Base-by-base conservation (phyloP, 2,113 vertebrate genomes). In the Melozone crissalis region DNA sequence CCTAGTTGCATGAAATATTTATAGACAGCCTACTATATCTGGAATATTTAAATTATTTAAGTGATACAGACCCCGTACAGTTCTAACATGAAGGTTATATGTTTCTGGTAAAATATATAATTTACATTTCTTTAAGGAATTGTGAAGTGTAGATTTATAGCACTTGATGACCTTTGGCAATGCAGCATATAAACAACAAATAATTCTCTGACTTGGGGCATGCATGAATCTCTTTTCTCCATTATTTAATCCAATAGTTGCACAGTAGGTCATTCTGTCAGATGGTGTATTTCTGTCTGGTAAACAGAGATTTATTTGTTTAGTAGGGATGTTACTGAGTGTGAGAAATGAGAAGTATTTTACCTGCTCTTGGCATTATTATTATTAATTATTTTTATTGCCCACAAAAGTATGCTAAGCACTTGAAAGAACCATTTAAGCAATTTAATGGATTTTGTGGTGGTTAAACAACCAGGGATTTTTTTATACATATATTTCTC, bases 371-470 rank as follows among this genome's bases (percentile, higher is more conserved):
- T 87, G 69, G 39, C 35, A 57, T 68, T 82, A 52, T 54, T 83
- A 52, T 54, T 83, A 55, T 68, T 93, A 69, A 78, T 94, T 91
- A 78, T 23, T 92, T 94, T 92, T 95, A 91, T 11, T 5, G 44
- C 22, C 66, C 77, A 33, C n/a, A 11, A 24, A 84, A 76, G 31
- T 54, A 30, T 85, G n/a, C 46, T 76, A 58, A 66, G 49, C 15
- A 49, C 44, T 93, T 87, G 37, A 23, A 93, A 22, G 46, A 92
- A 37, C 20, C 7, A n/a, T 89, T 77, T 79, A 66, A 93, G 24
- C 54, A 69, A 73, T 81, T 58, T 82, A 69, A 79, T 68, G 13
- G 3, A 41, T 65, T 77, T 79, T 89, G 15, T 49, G 76, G 54
- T 65, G 15, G 28, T 93, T 37, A 49, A 76, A 14, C 54, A 93